Evolutionary conservation across 2,888 invertebrate species (phyloP), one percentile per base, ranked within the genome.

Genomic region (Elysia crispata): DNA sequence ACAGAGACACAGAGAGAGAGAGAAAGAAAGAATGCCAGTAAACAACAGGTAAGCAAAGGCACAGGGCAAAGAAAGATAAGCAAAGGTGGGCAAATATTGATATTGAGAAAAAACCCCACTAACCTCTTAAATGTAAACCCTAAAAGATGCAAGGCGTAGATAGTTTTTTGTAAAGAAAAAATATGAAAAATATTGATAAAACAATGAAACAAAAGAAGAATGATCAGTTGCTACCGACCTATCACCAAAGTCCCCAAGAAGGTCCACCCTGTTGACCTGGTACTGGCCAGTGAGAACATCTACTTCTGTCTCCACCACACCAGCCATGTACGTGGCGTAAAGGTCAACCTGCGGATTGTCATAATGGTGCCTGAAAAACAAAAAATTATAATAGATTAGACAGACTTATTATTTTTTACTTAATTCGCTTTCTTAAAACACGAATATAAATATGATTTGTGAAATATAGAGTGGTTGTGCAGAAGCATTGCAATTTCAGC

Each of bases 211-310:
- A 15, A 66, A 13, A 30, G 20, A 0, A 23, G 30, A 25, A 30
- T 13, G 11, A n/a, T 18, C 25, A 15, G 1, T 15, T 23, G 25
- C 1, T 62, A 41, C 41, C 41, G 8, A 41, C 41, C 41, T 41
- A 41, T 41, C 41, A 41, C 41, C 41, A 11, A 41, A 41, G 41
- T 41, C 41, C 41, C 41, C 41, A 3, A 41, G 41, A 41, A 41
- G 41, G 41, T 41, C 41, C 23, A 87, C 87, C 41, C 91, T 80
- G 3, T 78, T 83, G 49, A 92, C 85, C 82, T 88, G 85, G 76
- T 85, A 88, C 89, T 96, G 95, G 18, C 96, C 96, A 0, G 96
- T 96, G 41, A 97, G 92, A 20, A 96, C 92, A 90, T 97, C 97
- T 0, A 96, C 91, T 91, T 96, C 96, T 0, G 96, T 94, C 92